These are phyloP conservation scores for Coelopa frigida DNA, from an alignment of 1,140 invertebrate genomes.

Conservation along the genomic window DNA sequence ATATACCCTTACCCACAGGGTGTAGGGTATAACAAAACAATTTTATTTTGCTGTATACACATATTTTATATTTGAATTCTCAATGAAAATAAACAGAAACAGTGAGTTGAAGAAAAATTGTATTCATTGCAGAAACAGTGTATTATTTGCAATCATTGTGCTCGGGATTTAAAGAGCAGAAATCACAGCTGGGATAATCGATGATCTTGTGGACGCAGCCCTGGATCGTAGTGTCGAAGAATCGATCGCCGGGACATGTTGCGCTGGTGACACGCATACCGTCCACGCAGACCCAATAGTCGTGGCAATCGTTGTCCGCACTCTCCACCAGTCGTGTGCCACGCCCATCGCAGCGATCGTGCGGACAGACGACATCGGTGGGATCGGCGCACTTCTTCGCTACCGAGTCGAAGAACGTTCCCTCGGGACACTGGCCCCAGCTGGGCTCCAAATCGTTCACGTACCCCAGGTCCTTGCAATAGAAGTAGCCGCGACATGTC, in stretches of 20 bases:
- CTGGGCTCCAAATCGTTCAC: constrained; percentile 22
- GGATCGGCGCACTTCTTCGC: constrained; percentile 17
- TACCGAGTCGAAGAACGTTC: constrained; percentile 22
- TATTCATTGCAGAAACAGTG: no score
- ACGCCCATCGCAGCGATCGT: constrained; percentile 37
- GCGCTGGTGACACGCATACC: constrained; percentile 14
- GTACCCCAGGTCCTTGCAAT: constrained; percentile 16
- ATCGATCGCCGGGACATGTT: constrained; percentile 26
- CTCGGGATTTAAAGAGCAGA: no score
- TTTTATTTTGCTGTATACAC: no score
- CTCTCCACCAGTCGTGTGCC: constrained; percentile 27
- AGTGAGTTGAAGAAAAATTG: no score
- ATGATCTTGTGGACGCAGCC: constrained; percentile 23
- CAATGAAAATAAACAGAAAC: no score
- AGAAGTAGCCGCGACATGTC: constrained; percentile 36
- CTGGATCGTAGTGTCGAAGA: constrained; percentile 28
- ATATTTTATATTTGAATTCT: no score
- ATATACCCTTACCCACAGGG: no score
- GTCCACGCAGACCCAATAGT: constrained; percentile 25
- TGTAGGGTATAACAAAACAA: no score
- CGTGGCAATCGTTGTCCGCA: constrained; percentile 30
- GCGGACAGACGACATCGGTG: constrained; percentile 21
- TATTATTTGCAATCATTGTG: no score
- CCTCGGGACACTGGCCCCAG: constrained; percentile 29
- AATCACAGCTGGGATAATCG: constrained; percentile 31